Base-by-base conservation (phyloP, 2,888 invertebrate genomes). In the Geophilus truncorum region DNA sequence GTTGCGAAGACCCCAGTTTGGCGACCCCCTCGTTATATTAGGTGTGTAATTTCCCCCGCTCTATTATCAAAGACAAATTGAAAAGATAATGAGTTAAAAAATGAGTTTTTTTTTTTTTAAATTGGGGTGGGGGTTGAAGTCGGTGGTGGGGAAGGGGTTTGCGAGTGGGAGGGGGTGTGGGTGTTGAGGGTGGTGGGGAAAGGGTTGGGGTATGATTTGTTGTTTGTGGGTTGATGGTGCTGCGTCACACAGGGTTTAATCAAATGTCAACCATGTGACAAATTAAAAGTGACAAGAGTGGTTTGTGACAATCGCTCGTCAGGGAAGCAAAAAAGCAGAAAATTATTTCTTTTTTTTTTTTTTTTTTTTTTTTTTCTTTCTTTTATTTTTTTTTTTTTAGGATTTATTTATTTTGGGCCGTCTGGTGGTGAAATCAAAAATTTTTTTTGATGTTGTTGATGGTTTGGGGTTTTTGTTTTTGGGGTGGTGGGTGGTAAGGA, bases 201-300 rank as follows among this genome's bases (percentile, higher is more conserved):
- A n/a, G n/a, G n/a, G n/a, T n/a, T n/a, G n/a, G 10, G 12, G 10
- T 21, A 62, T 62, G 10, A 62, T 62, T 62, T 18, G 57, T 62
- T 62, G 57, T 23, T 10, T 6, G 15, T 6, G 57, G 21, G 57
- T 62, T 21, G 10, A 21, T 10, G 21, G n/a, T n/a, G n/a, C n/a
- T n/a, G n/a, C n/a, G n/a, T n/a, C n/a, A n/a, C n/a, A n/a, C n/a
- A 62, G 21, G 57, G 57, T 62, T 62, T 62, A 62, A 62, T 62
- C 57, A 18, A 18, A 62, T 62, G 57, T 62, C 57, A 62, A 62
- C 18, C 18, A 18, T 62, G 57, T 23, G 57, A 62, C 23, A 62
- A 62, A 62, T 62, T 62, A 62, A 62, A 62, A 62, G 57, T 23
- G 57, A 62, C 57, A 62, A 23, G 57, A 62, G 57, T 6, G 23